Conservation (phyloP, 2,888 invertebrate genomes). For the Hypsopygia costalis region DNA sequence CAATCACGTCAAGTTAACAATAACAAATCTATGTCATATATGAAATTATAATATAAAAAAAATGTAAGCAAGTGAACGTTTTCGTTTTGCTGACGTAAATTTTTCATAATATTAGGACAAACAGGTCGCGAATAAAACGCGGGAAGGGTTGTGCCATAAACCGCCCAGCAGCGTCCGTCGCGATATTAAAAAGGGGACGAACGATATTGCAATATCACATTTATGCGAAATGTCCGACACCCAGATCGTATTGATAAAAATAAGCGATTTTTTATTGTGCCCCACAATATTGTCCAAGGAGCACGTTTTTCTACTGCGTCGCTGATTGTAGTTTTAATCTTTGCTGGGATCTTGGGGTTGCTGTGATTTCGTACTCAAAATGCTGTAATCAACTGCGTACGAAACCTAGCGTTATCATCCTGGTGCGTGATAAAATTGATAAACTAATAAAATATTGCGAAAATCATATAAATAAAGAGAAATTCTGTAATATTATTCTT, state of each 20-base stretch:
- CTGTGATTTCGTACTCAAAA: background rate
- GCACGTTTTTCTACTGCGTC: slow-evolving; percentile 34
- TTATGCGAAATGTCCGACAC: slow-evolving; percentile 80
- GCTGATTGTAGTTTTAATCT: slow-evolving; percentile 37
- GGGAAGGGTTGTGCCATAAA: slow-evolving; percentile 79
- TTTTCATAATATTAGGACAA: slow-evolving; percentile 80
- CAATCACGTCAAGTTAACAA: too few species aligned
- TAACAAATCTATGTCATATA: slow-evolving; percentile 2
- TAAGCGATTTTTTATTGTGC: slow-evolving; percentile 78
- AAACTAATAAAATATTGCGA: too few species aligned
- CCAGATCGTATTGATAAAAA: slow-evolving; percentile 80
- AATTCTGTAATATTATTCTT: too few species aligned
- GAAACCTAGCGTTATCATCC: too few species aligned
- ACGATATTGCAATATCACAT: slow-evolving; percentile 81
- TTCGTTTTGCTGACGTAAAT: slow-evolving; percentile 73
- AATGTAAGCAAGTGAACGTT: slow-evolving; percentile 47
- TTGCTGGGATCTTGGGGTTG: slow-evolving; percentile 4
- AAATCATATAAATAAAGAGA: too few species aligned
- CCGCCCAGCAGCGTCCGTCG: slow-evolving; percentile 74
- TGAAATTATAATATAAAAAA: slow-evolving; percentile 15
- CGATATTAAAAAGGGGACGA: slow-evolving; percentile 80
- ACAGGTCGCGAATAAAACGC: slow-evolving; percentile 79
- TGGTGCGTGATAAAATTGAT: too few species aligned
- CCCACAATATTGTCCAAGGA: slow-evolving; percentile 51
- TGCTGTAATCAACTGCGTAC: background rate